Conservation (phyloP, 2,888 invertebrate species). For the Pedicia rivosa region DNA sequence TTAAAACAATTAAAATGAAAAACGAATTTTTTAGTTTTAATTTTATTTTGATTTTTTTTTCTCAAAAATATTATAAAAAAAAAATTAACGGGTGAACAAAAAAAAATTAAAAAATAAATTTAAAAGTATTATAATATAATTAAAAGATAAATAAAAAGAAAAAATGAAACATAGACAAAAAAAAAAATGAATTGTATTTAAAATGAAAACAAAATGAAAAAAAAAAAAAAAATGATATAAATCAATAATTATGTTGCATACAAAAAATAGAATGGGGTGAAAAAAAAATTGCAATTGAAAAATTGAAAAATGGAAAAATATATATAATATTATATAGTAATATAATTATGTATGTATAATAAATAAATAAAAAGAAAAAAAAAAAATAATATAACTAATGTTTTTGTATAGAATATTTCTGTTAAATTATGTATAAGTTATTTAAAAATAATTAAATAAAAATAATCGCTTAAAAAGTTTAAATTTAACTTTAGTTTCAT, state of each 20-base stretch:
- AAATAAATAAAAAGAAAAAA: conserved; percentile 4
- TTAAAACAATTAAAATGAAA: too few species aligned
- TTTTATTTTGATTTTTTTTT: too few species aligned
- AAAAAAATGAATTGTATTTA: too few species aligned
- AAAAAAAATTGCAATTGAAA: neutral
- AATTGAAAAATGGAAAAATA: neutral
- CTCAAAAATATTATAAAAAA: too few species aligned
- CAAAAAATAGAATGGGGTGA: neutral
- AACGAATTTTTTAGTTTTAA: too few species aligned
- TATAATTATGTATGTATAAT: conserved; percentile 1
- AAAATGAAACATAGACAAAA: neutral
- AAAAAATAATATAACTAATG: conserved; percentile 9
- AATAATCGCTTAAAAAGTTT: conserved; percentile 6
- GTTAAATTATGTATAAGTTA: conserved; percentile 11
- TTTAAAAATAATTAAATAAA: conserved; percentile 8
- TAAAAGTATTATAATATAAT: too few species aligned
- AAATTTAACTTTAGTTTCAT: too few species aligned
- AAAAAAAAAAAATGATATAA: neutral
- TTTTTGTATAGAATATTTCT: conserved; percentile 13
- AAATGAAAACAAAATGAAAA: conserved; percentile 1
- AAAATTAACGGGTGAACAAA: too few species aligned
- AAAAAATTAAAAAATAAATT: too few species aligned
- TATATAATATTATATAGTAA: conserved; percentile 1
- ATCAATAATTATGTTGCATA: conserved; percentile 3
- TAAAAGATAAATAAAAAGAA: too few species aligned